phyloP scores from a whole-genome alignment of 1,140 invertebrate species.

The Wasmannia auropunctata region DNA sequence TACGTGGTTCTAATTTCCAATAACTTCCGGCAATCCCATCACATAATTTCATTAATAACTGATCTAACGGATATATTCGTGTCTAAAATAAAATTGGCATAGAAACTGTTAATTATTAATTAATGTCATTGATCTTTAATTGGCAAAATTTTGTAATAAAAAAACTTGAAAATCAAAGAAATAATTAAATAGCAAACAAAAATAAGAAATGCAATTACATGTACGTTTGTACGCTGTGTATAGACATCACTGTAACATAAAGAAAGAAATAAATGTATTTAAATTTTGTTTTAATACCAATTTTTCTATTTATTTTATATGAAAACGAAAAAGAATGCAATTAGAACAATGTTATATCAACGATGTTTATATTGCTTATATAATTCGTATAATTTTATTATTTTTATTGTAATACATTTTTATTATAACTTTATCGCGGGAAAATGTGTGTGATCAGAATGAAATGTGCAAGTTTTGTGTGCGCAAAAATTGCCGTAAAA shows the following conservation, averaged over 20 bases:
- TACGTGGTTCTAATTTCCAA: constrained; percentile 11
- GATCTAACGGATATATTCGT: neutral
- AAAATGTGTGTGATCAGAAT: neutral
- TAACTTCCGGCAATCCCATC: neutral
- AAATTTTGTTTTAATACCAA: neutral
- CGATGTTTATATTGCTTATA: neutral
- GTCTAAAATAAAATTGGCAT: neutral
- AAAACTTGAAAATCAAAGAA: neutral
- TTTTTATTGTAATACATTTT: neutral
- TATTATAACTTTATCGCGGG: too few relatives aligned
- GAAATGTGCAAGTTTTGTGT: neutral
- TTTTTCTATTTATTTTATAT: neutral
- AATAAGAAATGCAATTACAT: neutral
- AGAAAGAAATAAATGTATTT: neutral
- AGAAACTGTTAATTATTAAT: neutral
- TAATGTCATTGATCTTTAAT: neutral
- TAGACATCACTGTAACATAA: neutral
- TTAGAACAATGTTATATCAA: neutral
- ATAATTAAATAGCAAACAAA: neutral
- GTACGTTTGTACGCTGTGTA: neutral
- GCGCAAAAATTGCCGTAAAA: neutral
- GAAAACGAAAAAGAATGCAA: neutral
- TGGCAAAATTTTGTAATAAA: neutral
- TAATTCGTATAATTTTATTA: neutral
- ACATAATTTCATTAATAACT: constrained; percentile 13